phyloP scores from a whole-genome alignment of 2,797 vertebrate species.

The Acanthornis magna region DNA sequence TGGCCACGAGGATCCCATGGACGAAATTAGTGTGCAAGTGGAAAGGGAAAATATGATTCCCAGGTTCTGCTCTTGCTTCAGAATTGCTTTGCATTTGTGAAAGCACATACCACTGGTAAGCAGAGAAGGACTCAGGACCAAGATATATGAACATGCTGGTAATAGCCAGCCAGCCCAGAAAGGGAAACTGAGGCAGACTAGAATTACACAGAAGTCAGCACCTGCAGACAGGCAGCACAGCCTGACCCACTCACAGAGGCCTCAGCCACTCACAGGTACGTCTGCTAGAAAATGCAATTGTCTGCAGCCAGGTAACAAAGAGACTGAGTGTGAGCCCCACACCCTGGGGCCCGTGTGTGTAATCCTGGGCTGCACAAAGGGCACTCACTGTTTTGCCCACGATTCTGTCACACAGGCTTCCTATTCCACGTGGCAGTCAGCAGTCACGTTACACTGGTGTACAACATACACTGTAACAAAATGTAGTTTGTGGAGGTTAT shows the following conservation, averaged over 20 bases:
- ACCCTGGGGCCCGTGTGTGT: fast-evolving
- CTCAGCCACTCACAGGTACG: fast-evolving
- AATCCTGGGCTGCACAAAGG: neutral
- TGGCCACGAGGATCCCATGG: neutral
- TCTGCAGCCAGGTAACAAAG: neutral
- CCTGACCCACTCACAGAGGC: neutral
- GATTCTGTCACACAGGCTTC: neutral
- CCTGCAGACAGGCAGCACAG: neutral
- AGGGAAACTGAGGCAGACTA: neutral
- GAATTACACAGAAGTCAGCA: neutral
- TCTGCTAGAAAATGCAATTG: neutral
- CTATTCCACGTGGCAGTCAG: fast-evolving
- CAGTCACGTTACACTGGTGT: fast-evolving
- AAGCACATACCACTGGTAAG: neutral
- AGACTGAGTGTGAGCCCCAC: neutral
- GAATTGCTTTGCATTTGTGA: neutral
- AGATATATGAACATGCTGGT: neutral
- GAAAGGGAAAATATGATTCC: neutral
- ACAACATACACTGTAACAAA: neutral
- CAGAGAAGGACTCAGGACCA: neutral
- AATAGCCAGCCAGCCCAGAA: neutral
- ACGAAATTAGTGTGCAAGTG: fast-evolving
- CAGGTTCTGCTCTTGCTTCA: neutral
- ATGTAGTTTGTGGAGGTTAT: neutral
- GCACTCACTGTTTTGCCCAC: fast-evolving